Evolutionary conservation across 30 jellyfish, hydroid and myxozoan genomes (phyloP).

Genomic region (Aurelia aurita complex sp. Pacific): DNA sequence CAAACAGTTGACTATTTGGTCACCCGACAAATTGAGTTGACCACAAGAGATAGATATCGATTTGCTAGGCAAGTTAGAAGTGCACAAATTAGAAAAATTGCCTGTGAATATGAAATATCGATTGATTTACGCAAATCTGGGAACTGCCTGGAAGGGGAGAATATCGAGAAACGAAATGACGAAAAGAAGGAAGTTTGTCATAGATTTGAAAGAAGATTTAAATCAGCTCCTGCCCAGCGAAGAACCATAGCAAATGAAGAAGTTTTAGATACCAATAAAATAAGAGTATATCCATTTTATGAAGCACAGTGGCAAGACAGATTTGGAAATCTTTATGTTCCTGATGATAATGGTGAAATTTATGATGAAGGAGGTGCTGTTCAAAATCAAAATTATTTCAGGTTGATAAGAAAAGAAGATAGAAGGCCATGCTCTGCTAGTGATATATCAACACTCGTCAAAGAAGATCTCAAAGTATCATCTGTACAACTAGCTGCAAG

Average conservation of each 20-base stretch:
- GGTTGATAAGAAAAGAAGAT: neutral
- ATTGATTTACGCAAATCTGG: conserved; percentile 30
- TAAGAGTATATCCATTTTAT: conserved; percentile 51
- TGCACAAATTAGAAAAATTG: neutral
- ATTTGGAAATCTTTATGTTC: neutral
- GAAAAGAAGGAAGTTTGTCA: conserved; percentile 22
- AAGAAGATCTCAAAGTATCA: conserved; percentile 30
- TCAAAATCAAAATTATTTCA: neutral
- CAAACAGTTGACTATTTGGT: conserved; percentile 1
- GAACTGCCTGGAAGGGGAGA: neutral
- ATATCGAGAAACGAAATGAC: neutral
- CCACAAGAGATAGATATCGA: conserved; percentile 5
- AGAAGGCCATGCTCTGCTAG: neutral
- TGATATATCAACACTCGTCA: neutral
- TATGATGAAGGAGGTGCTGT: neutral
- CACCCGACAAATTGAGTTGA: conserved; percentile 43
- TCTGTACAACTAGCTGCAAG: conserved; percentile 26
- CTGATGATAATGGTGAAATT: neutral
- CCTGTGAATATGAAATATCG: conserved; percentile 22
- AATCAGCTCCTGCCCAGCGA: conserved; percentile 36
- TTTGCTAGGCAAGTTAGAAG: neutral
- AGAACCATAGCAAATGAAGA: conserved; percentile 30
- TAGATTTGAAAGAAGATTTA: conserved; percentile 46
- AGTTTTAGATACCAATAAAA: conserved; percentile 24
- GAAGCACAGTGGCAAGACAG: conserved; percentile 37